These are phyloP conservation scores for Agrotis puta DNA, from an alignment of 2,888 invertebrate species.

Conservation along the genomic window DNA sequence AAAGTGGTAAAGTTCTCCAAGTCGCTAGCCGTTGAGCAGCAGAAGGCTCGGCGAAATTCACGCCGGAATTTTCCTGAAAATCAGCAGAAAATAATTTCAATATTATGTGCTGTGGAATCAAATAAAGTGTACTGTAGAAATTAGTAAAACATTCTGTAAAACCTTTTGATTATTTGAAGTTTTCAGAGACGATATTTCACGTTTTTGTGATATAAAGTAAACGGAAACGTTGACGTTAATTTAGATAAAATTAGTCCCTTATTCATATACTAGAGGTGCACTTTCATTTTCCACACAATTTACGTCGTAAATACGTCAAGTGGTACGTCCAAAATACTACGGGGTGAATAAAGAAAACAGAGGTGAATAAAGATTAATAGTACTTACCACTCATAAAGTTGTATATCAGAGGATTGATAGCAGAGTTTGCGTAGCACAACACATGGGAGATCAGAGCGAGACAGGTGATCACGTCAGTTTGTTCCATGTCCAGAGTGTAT, in stretches of 20 bases:
- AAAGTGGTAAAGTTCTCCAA: conserved; percentile 78
- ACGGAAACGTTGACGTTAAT: too few species aligned
- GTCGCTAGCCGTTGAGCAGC: conserved; percentile 70
- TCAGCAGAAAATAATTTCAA: not conserved
- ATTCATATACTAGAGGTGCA: too few species aligned
- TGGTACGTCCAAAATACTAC: not conserved
- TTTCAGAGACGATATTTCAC: too few species aligned
- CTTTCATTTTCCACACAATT: too few species aligned
- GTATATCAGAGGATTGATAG: conserved; percentile 98
- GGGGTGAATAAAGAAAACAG: too few species aligned
- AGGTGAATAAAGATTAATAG: too few species aligned
- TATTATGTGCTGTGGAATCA: not conserved
- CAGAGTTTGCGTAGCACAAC: conserved; percentile 97
- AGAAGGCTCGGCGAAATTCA: conserved; percentile 92
- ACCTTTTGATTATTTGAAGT: too few species aligned
- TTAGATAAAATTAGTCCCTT: too few species aligned
- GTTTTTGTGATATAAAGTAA: too few species aligned
- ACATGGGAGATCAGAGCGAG: conserved; percentile 95
- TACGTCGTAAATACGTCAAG: not conserved
- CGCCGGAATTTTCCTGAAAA: conserved; percentile 93
- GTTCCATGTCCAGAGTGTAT: conserved; percentile 91
- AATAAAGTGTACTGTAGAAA: too few species aligned
- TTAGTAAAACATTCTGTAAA: too few species aligned
- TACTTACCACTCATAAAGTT: conserved; percentile 98
- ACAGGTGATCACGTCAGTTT: conserved; percentile 92